Evolutionary conservation across 2,797 vertebrate genomes (phyloP).

Genomic region (Xiphophorus birchmanni): DNA sequence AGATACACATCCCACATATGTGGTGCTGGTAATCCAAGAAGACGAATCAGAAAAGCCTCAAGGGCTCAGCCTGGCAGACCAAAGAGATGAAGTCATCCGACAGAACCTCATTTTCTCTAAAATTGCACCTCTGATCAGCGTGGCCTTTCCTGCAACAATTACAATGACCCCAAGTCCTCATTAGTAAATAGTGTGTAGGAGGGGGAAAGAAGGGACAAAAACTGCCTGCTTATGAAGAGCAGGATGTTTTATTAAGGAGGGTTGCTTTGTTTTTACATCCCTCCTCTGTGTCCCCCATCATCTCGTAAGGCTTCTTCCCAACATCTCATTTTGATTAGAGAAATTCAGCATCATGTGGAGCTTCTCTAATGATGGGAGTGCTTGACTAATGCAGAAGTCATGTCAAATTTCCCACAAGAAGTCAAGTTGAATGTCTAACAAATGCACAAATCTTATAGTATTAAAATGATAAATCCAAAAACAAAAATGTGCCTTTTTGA

Average conservation of each 20-base stretch:
- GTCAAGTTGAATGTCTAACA: slow-evolving; percentile 18
- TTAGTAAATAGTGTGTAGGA: slow-evolving; percentile 76
- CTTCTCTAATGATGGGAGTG: slow-evolving; percentile 28
- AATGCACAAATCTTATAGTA: neutral
- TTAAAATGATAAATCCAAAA: slow-evolving; percentile 15
- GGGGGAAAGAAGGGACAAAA: slow-evolving; percentile 60
- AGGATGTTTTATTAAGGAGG: slow-evolving; percentile 61
- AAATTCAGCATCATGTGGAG: slow-evolving; percentile 42
- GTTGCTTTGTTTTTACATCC: slow-evolving; percentile 39
- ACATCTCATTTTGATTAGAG: slow-evolving; percentile 78
- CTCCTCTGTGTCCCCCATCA: slow-evolving; percentile 52
- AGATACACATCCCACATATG: slow-evolving; percentile 61
- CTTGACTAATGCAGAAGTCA: slow-evolving; percentile 33
- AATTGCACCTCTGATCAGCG: slow-evolving; percentile 84
- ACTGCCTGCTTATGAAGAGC: slow-evolving; percentile 62
- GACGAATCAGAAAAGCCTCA: slow-evolving; percentile 77
- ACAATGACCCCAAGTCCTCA: slow-evolving; percentile 81
- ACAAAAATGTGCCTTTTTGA: slow-evolving; percentile 28
- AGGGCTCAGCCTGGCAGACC: slow-evolving; percentile 70
- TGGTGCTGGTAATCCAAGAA: slow-evolving; percentile 76
- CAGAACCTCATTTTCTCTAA: slow-evolving; percentile 82
- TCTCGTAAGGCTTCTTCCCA: slow-evolving; percentile 66
- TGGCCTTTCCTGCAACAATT: slow-evolving; percentile 84
- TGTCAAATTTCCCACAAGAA: slow-evolving; percentile 32
- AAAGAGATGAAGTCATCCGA: slow-evolving; percentile 80